phyloP scores from a whole-genome alignment of 2,113 vertebrate species.

The Suricata suricatta region DNA sequence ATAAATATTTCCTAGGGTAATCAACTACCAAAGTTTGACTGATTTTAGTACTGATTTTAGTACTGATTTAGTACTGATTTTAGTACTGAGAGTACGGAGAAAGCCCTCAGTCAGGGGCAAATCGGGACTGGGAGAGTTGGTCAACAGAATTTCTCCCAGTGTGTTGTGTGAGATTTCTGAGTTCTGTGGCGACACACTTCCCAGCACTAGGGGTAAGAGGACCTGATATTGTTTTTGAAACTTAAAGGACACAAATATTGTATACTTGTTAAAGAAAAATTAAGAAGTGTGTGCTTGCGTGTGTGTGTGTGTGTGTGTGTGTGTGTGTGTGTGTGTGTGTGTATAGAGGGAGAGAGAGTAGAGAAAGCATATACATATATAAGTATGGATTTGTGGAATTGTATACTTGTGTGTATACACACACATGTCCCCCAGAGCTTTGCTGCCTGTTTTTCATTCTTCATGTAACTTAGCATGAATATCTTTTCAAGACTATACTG shows the following conservation, averaged over 20 bases:
- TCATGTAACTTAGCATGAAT: background rate
- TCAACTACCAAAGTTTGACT: background rate
- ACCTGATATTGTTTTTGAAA: background rate
- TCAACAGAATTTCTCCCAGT: background rate
- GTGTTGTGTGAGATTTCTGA: background rate
- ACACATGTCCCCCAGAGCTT: background rate
- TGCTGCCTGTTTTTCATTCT: background rate
- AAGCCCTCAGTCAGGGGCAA: background rate
- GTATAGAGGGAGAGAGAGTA: too few relatives aligned
- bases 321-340: background rate
- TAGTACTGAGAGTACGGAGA: background rate
- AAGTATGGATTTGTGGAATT: too few relatives aligned
- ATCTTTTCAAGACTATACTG: background rate
- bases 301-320: background rate
- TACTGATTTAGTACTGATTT: background rate
- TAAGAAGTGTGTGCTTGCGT: background rate
- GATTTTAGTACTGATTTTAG: background rate
- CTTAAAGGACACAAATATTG: background rate
- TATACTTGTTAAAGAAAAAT: background rate
- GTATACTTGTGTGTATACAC: background rate
- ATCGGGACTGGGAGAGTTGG: background rate
- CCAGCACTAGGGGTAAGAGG: background rate
- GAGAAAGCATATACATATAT: background rate
- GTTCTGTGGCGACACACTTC: background rate
- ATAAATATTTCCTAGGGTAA: background rate